Percentiles rank a stretch among this genome's conserved stretches.
Evolutionary conservation across 2,113 vertebrate genomes (phyloP).

Genomic region (Hippocampus comes): DNA sequence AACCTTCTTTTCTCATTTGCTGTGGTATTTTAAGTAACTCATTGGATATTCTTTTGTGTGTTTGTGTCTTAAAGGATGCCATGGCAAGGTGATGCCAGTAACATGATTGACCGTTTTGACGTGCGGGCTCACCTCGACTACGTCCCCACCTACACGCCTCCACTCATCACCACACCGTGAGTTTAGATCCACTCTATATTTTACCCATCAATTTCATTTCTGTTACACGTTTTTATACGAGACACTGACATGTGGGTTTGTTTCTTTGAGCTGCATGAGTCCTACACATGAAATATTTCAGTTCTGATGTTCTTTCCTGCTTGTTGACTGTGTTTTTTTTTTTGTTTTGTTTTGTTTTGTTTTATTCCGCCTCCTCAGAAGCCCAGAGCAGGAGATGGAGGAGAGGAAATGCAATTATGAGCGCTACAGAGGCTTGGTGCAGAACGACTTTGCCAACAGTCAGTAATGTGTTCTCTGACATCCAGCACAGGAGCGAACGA

Average conservation of each 20-base stretch:
- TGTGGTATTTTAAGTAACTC: too few relatives aligned
- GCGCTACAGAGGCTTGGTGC: conserved; percentile 91
- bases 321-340: neutral
- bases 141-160: conserved; percentile 87
- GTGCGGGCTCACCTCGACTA: conserved; percentile 92
- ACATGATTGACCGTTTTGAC: conserved; percentile 96
- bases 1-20: neutral
- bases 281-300: neutral
- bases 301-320: neutral
- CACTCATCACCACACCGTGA: conserved; percentile 83
- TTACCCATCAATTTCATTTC: neutral
- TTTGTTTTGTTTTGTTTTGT: too few relatives aligned
- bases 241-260: neutral
- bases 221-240: neutral
- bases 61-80: conserved; percentile 82
- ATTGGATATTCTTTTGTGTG: neutral
- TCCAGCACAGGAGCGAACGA: neutral
- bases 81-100: conserved; percentile 94
- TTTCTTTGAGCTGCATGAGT: too few relatives aligned
- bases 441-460: conserved; percentile 97
- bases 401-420: conserved; percentile 96
- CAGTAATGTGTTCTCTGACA: conserved; percentile 59
- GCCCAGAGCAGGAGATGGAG: conserved; percentile 85
- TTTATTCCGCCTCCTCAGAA: conserved; percentile 45
- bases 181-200: conserved; percentile 33